Percentiles rank a stretch among this genome's conserved stretches.
Conservation (phyloP, 2,797 vertebrate genomes). For the Thamnophis elegans region DNA sequence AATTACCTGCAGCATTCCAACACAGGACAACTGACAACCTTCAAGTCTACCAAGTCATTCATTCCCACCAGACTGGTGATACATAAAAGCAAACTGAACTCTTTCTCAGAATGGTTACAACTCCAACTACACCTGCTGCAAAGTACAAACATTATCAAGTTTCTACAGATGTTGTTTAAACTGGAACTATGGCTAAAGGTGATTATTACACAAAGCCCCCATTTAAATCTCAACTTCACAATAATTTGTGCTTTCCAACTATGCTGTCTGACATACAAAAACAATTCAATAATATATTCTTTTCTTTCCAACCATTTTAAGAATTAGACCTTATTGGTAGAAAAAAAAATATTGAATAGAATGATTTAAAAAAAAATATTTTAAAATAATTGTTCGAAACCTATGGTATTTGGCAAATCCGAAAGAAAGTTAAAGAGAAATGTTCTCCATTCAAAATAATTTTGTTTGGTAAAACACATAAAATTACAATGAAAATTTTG, state of each 20-base stretch:
- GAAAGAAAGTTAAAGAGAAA: not conserved
- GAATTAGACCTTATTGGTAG: not conserved
- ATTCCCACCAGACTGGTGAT: conserved; percentile 60
- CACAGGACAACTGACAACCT: conserved; percentile 70
- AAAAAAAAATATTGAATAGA: not conserved
- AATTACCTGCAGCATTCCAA: conserved; percentile 80
- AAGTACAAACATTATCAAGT: conserved; percentile 61
- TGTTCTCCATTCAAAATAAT: not conserved
- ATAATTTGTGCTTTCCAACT: conserved; percentile 48
- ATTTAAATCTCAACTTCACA: conserved; percentile 19
- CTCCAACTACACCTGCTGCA: conserved; percentile 65
- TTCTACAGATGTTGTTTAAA: conserved; percentile 68
- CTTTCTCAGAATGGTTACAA: conserved; percentile 59
- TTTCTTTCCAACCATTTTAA: conserved; percentile 3
- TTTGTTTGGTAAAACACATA: not conserved
- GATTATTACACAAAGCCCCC: conserved; percentile 45
- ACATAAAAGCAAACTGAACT: conserved; percentile 62
- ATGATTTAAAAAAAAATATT: not conserved
- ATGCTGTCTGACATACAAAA: conserved; percentile 44
- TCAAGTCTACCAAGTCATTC: conserved; percentile 53
- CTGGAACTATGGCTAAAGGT: conserved; percentile 52
- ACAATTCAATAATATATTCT: conserved; percentile 11
- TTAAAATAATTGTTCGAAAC: not conserved
- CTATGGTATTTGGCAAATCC: not conserved
- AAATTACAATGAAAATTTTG: not conserved